Conservation (phyloP, 2,113 vertebrate genomes). For the Pampusana beccarii region DNA sequence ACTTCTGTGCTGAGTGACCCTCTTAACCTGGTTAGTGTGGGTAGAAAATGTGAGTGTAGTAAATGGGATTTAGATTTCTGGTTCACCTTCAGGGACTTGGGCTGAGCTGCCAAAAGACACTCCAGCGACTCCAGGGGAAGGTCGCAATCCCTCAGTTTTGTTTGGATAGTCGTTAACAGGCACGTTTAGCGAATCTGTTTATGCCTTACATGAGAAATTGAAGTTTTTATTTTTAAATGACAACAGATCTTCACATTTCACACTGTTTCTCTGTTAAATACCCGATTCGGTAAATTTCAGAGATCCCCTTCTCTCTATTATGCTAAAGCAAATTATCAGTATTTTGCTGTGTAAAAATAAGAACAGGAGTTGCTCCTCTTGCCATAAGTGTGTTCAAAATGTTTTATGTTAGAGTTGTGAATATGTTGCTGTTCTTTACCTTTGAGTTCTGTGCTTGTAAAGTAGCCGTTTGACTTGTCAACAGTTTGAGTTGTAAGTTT, state of each 20-base stretch:
- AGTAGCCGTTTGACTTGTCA: not conserved
- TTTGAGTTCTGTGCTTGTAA: not conserved
- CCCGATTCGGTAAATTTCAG: not conserved
- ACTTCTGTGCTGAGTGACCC: not conserved
- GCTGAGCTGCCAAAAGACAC: not conserved
- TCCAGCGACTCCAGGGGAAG: not conserved
- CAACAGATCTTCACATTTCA: not conserved
- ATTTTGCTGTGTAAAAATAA: not conserved
- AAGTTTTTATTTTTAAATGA: not conserved
- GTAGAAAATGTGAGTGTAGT: not conserved
- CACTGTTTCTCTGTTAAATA: not conserved
- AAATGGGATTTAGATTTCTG: conserved; percentile 11
- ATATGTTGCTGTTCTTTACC: not conserved
- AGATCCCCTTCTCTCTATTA: not conserved
- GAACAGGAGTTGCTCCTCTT: not conserved
- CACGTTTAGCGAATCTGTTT: not conserved
- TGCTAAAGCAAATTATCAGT: not conserved
- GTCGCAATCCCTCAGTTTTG: not conserved
- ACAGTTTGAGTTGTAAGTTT: not conserved
- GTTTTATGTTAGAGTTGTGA: not conserved
- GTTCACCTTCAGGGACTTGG: not conserved
- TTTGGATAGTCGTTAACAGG: not conserved
- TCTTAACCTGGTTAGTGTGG: not conserved
- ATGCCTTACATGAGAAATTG: not conserved
- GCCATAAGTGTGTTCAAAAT: not conserved